phyloP scores from a whole-genome alignment of 1,140 invertebrate species.

The Bombyx mori region ASM3026992v2 NC_085114.1:9656501-9657000 shows the following conservation, averaged over 20 bases:
- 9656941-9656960: not conserved
- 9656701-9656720: slow-evolving; percentile 61
- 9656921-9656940: slow-evolving; percentile 15
- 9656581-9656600: slow-evolving; percentile 77
- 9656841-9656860: no score
- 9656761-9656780: no score
- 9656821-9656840: no score
- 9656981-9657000: no score
- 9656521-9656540: slow-evolving; percentile 63
- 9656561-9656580: slow-evolving; percentile 75
- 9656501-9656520: slow-evolving; percentile 72
- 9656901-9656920: slow-evolving; percentile 32
- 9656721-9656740: slow-evolving; percentile 42
- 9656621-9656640: slow-evolving; percentile 17
- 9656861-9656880: not conserved
- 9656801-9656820: no score
- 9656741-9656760: no score
- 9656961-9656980: no score
- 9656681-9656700: slow-evolving; percentile 37
- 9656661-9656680: slow-evolving; percentile 24
- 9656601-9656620: slow-evolving; percentile 43
- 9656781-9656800: no score
- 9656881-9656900: slow-evolving; percentile 17
- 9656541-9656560: slow-evolving; percentile 38
- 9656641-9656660: slow-evolving; percentile 15